These are phyloP conservation scores for Gonatopus flavifemur DNA, from an alignment of 1,140 invertebrate species.

Conservation along the genomic window DNA sequence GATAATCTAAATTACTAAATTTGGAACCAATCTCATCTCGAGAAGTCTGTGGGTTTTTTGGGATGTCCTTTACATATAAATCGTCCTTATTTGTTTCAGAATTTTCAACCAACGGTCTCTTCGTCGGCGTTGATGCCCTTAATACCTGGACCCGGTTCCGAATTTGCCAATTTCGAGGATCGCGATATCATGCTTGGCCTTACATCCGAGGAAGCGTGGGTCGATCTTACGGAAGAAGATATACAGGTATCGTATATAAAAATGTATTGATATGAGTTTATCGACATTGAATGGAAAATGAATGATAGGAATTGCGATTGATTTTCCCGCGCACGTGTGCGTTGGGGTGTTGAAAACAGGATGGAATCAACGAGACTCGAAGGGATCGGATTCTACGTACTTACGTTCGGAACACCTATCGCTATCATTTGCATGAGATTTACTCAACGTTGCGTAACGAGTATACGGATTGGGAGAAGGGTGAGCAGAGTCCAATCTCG, in stretches of 20 bases:
- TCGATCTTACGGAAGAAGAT: slow-evolving; percentile 52
- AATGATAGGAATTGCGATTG: not conserved
- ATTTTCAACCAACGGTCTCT: slow-evolving; percentile 51
- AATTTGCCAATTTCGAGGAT: slow-evolving; percentile 82
- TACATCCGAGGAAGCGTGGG: slow-evolving; percentile 62
- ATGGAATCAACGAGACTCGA: slow-evolving; percentile 82
- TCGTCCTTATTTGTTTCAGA: slow-evolving; percentile 31
- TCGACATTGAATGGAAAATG: too few species aligned
- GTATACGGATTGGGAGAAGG: slow-evolving; percentile 89
- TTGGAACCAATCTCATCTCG: too few species aligned
- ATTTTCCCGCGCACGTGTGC: not conserved
- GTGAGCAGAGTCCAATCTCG: slow-evolving; percentile 72
- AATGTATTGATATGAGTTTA: too few species aligned
- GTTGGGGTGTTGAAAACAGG: slow-evolving; percentile 67
- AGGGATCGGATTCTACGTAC: slow-evolving; percentile 83
- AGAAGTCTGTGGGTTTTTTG: too few species aligned
- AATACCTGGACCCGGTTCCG: slow-evolving; percentile 63
- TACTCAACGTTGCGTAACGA: slow-evolving; percentile 89
- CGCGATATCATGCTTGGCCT: slow-evolving; percentile 76
- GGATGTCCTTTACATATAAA: too few species aligned
- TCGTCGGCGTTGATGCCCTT: slow-evolving; percentile 53
- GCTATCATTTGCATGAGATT: slow-evolving; percentile 87
- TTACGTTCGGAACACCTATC: slow-evolving; percentile 85
- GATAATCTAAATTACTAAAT: too few species aligned
- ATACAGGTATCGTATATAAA: too few species aligned